These are phyloP conservation scores for Crotalus viridis DNA, from an alignment of 2,113 vertebrate genomes.

Conservation along the genomic window DNA sequence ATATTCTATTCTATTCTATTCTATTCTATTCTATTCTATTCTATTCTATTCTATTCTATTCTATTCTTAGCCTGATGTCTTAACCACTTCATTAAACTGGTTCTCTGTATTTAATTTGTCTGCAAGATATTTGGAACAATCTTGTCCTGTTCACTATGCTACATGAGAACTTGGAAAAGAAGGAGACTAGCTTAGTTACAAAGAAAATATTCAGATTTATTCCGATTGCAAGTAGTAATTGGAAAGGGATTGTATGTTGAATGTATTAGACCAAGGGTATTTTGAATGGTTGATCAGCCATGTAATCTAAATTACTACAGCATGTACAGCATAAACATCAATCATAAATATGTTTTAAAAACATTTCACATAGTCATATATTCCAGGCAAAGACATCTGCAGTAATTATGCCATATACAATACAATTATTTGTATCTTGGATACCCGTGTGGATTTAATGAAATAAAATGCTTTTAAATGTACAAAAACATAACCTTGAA, in stretches of 20 bases:
- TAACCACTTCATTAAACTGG: too few species aligned
- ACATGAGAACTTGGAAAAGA: background rate
- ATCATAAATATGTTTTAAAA: slow-evolving; percentile 6
- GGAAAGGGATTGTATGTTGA: background rate
- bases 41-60: too few species aligned
- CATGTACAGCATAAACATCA: background rate
- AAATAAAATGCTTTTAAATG: slow-evolving; percentile 37
- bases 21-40: too few species aligned
- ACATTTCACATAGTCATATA: slow-evolving; percentile 18
- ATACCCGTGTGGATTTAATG: slow-evolving; percentile 33
- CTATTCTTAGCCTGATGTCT: too few species aligned
- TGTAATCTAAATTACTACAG: background rate
- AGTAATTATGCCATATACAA: slow-evolving; percentile 36
- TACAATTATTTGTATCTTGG: slow-evolving; percentile 43
- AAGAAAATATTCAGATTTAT: too few species aligned
- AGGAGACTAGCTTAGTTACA: background rate
- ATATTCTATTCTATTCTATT: too few species aligned
- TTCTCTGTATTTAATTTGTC: too few species aligned
- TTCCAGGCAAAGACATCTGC: slow-evolving; percentile 15
- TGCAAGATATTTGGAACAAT: too few species aligned
- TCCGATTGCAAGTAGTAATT: background rate
- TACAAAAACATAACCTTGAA: slow-evolving; percentile 30
- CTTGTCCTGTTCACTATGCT: background rate
- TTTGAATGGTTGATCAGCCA: background rate
- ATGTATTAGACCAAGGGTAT: background rate